A percentile compares a stretch with the other conserved stretches of the same genome.
These are phyloP conservation scores for Chaetorhynchus papuensis DNA, from an alignment of 2,113 vertebrate species.

Conservation along the genomic window DNA sequence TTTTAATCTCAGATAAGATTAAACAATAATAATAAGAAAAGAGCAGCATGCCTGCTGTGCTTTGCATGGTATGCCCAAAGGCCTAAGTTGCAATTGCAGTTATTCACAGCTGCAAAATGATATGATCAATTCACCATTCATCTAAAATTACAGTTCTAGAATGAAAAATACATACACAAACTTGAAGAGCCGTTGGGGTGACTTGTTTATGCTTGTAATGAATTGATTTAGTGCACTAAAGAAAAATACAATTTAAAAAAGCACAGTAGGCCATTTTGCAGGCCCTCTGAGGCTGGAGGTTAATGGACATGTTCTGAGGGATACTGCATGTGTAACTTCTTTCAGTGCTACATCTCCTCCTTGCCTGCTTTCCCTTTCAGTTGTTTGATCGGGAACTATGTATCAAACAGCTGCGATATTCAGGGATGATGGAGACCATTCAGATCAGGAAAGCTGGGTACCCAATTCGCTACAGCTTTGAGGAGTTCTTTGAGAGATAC, in stretches of 20 bases:
- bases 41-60: background rate
- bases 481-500: constrained; percentile 86
- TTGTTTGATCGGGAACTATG: constrained; percentile 90
- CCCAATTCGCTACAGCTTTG: constrained; percentile 87
- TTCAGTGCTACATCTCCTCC: background rate
- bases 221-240: background rate
- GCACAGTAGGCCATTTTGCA: background rate
- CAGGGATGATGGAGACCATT: constrained; percentile 97
- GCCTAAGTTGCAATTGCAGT: background rate
- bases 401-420: constrained; percentile 90
- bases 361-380: constrained; percentile 60
- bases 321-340: background rate
- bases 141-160: background rate
- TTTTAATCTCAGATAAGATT: background rate
- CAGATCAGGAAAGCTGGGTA: constrained; percentile 89
- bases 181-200: background rate
- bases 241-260: background rate
- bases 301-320: background rate
- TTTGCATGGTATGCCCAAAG: background rate
- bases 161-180: background rate
- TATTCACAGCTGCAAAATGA: background rate
- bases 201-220: background rate
- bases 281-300: background rate
- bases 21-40: background rate
- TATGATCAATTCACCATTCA: background rate